phyloP scores from a whole-genome alignment of 2,797 vertebrate genomes.

The Iguana delicatissima region DNA sequence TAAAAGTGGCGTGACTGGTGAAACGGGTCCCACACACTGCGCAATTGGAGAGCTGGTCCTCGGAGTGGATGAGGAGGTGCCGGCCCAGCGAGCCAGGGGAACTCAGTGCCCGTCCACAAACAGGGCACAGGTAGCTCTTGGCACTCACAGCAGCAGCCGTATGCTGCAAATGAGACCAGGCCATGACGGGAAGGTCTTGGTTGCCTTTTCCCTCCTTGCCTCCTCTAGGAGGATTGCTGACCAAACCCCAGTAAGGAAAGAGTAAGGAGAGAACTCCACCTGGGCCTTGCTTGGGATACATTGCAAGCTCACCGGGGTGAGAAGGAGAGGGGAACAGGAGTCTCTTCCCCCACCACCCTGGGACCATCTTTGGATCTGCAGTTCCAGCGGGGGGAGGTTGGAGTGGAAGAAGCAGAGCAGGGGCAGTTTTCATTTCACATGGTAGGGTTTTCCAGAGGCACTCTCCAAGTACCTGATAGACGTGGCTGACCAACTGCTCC shows the following conservation, averaged over 20 bases:
- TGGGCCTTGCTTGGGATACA: background rate
- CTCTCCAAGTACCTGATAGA: constrained; percentile 89
- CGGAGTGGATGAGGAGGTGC: constrained; percentile 97
- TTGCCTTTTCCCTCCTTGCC: constrained; percentile 38
- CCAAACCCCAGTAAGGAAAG: background rate
- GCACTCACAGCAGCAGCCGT: constrained; percentile 90
- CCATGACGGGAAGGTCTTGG: constrained; percentile 13
- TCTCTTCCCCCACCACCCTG: rapidly evolving
- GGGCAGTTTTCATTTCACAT: background rate
- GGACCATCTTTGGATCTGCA: too few species aligned
- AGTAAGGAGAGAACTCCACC: background rate
- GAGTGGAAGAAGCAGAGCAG: background rate
- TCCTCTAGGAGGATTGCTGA: background rate
- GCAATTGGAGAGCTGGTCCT: constrained; percentile 97
- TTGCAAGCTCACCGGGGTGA: background rate
- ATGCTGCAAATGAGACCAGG: constrained; percentile 85
- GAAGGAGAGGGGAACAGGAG: background rate
- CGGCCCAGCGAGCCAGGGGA: constrained; percentile 95
- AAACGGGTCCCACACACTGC: constrained; percentile 95
- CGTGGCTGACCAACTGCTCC: constrained; percentile 93
- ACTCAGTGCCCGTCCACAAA: constrained; percentile 96
- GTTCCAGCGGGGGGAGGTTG: too few species aligned
- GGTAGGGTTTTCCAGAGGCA: rapidly evolving
- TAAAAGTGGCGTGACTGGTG: constrained; percentile 94
- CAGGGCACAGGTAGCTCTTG: constrained; percentile 97